A percentile compares a stretch with the other conserved stretches of the same genome.
Evolutionary conservation across 30 jellyfish, hydroid and myxozoan genomes (phyloP).

Genomic region (Nemopilema nomurai): DNA sequence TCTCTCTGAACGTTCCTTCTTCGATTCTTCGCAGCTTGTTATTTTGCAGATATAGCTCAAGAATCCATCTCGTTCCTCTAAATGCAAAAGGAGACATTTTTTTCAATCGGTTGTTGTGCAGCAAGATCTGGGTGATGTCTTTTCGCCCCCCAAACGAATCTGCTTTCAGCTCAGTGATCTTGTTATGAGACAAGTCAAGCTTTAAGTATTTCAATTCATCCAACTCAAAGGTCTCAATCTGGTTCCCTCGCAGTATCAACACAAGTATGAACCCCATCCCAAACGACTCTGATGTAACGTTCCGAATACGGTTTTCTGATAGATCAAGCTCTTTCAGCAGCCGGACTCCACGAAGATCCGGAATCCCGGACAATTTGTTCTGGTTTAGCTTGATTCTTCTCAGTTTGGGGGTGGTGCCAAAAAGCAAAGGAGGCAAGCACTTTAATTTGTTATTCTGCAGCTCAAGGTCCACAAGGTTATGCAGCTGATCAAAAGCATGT

Average conservation of each 20-base stretch:
- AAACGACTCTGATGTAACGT: neutral
- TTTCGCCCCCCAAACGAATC: conserved; percentile 21
- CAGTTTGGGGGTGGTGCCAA: neutral
- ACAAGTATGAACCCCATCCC: neutral
- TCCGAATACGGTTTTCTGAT: conserved; percentile 11
- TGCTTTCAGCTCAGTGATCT: conserved; percentile 6
- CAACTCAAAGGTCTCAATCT: conserved; percentile 21
- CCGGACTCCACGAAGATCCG: conserved; percentile 20
- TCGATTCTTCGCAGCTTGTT: conserved; percentile 18
- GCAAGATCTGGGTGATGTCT: neutral
- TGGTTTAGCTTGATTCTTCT: neutral
- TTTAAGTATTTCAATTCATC: neutral
- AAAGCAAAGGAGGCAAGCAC: conserved; percentile 22
- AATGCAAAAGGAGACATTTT: conserved; percentile 50
- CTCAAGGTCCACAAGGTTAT: neutral
- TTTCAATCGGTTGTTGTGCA: conserved; percentile 36
- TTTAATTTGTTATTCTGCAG: conserved; percentile 21
- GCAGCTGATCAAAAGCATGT: conserved; percentile 31
- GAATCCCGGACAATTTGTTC: conserved; percentile 23
- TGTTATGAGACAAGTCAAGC: conserved; percentile 43
- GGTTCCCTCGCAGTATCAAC: conserved; percentile 9
- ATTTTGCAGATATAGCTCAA: conserved; percentile 19
- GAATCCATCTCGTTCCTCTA: conserved; percentile 15
- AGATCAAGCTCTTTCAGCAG: neutral
- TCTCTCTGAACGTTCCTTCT: conserved; percentile 19